Evolutionary conservation across 2,888 invertebrate genomes (phyloP), one percentile per base, ranked within the genome.

Genomic region (Endotricha flammealis): DNA sequence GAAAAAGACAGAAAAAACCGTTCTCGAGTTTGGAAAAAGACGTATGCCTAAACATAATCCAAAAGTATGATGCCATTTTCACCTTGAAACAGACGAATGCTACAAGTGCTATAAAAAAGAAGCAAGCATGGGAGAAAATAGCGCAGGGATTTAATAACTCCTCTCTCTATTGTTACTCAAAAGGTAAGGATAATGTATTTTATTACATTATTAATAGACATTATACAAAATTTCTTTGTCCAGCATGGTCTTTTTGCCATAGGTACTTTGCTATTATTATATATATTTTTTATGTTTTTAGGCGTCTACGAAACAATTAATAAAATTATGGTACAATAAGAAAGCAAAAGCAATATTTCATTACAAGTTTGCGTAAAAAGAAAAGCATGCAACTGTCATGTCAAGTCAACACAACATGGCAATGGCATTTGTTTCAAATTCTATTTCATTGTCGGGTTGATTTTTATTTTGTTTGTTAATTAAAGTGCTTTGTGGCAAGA

Each of bases 11-110:
- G 16, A 25, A 33, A 22, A 36, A 36, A 22, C 30, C 25, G 12
- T 36, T 36, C 25, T 36, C 25, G 16, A 30, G 23, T 29, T 12
- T 36, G 27, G 14, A 29, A 36, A 29, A 36, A 27, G 27, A 28
- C 12, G 16, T 36, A 29, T 36, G 14, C 7, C 32, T 32, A 13
- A 32, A 32, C 13, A 23, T 32, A 8, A 32, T 32, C 9, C 27
- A 34, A 25, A 34, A 27, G 12, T 34, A 27, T 34, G 27, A 34
- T 17, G 14, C 7, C 27, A 34, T 33, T 25, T 14, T 33, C 13
- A 25, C 33, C 10, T 13, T 12, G 14, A 33, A 33, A 33, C 25
- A 33, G 27, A 33, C 27, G 10, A 33, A 33, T 14, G 33, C 16
- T 25, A 25, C 33, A 10, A 33, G 33, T 33, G 25, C 12, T 33